phyloP scores from a whole-genome alignment of 2,113 vertebrate genomes.

The Lamprologus lemairii region DNA sequence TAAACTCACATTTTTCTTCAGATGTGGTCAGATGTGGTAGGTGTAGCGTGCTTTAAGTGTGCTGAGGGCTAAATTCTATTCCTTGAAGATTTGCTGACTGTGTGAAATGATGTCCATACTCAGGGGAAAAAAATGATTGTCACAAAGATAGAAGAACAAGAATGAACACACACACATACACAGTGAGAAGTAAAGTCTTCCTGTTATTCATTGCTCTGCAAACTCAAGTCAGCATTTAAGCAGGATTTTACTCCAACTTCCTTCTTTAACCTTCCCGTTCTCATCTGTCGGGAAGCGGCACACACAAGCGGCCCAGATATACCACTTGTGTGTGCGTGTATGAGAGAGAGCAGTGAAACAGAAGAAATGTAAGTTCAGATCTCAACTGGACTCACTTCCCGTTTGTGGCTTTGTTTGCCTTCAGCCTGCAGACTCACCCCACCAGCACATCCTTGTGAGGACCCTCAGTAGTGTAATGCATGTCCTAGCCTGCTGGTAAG shows the following conservation, averaged over 20 bases:
- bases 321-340: background rate
- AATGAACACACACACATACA: background rate
- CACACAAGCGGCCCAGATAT: background rate
- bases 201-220: slow-evolving; percentile 71
- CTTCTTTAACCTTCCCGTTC: slow-evolving; percentile 50
- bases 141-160: background rate
- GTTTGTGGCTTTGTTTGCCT: slow-evolving; percentile 48
- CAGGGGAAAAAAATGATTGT: background rate
- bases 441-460: background rate
- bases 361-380: slow-evolving; percentile 62
- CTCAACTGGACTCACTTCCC: slow-evolving; percentile 68
- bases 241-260: slow-evolving; percentile 61
- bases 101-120: background rate
- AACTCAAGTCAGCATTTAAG: slow-evolving; percentile 69
- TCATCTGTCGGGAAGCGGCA: background rate
- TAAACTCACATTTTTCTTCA: background rate
- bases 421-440: slow-evolving; percentile 1
- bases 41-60: background rate
- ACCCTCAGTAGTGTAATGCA: background rate
- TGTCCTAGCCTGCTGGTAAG: no score
- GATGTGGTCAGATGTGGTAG: background rate
- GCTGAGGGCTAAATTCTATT: background rate
- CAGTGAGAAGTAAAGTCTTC: slow-evolving; percentile 61
- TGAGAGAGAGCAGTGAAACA: background rate
- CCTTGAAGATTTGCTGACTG: background rate